Evolutionary conservation across 1,140 invertebrate genomes (phyloP).

Genomic region (Euglossa dilemma): DNA sequence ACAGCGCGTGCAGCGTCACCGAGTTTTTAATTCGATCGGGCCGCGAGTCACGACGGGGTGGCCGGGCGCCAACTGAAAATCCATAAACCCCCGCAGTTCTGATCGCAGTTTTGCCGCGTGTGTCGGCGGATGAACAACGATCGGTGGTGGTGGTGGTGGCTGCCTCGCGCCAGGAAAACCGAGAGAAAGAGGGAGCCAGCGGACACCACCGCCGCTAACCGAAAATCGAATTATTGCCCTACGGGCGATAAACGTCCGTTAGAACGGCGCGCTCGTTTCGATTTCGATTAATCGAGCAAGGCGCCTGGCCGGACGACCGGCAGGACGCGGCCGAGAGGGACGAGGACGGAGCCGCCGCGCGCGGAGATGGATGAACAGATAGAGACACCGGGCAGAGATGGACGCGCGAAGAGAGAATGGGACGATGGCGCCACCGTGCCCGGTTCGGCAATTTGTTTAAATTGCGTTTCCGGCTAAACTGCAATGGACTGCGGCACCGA

Average conservation of each 20-base stretch:
- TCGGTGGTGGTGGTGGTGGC: slow-evolving; percentile 12
- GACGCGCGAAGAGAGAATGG: slow-evolving; percentile 11
- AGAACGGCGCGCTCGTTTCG: slow-evolving; percentile 69
- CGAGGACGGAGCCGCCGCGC: neutral
- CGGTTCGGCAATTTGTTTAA: slow-evolving; percentile 75
- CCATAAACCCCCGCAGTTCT: slow-evolving; percentile 66
- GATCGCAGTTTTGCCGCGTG: slow-evolving; percentile 56
- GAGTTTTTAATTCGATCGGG: slow-evolving; percentile 70
- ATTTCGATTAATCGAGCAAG: slow-evolving; percentile 78
- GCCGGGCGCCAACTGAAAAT: slow-evolving; percentile 69
- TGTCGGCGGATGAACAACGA: slow-evolving; percentile 55
- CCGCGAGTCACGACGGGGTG: slow-evolving; percentile 56
- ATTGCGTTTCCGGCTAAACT: slow-evolving; percentile 73
- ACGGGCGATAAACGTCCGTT: slow-evolving; percentile 75
- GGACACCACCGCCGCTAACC: slow-evolving; percentile 41
- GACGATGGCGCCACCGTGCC: slow-evolving; percentile 39
- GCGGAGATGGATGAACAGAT: slow-evolving; percentile 41
- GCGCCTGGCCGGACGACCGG: slow-evolving; percentile 46
- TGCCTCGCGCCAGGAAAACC: slow-evolving; percentile 33
- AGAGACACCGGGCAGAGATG: slow-evolving; percentile 44
- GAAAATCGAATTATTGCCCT: slow-evolving; percentile 78
- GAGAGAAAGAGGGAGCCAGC: neutral
- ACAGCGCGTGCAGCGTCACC: slow-evolving; percentile 39
- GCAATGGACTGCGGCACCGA: slow-evolving; percentile 66
- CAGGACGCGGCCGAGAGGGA: slow-evolving; percentile 9